These are phyloP conservation scores for Trissolcus japonicus DNA, from an alignment of 2,888 invertebrate genomes.

Conservation along the genomic window DNA sequence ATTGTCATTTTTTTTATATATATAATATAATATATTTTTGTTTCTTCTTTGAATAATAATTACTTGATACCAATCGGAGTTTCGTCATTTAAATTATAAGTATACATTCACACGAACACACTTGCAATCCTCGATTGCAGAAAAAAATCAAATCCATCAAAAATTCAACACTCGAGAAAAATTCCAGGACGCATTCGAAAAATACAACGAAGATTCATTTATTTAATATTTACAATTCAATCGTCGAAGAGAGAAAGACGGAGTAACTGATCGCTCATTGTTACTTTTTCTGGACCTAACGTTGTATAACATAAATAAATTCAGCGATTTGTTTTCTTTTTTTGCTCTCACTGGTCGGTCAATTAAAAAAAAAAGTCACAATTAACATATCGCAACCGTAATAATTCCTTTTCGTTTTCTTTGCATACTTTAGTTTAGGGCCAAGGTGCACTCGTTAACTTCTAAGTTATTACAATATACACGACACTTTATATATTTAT, in stretches of 20 bases:
- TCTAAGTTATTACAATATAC: conserved; percentile 47
- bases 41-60: conserved; percentile 24
- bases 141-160: conserved; percentile 30
- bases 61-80: conserved; percentile 44
- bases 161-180: conserved; percentile 41
- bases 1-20: conserved; percentile 20
- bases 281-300: conserved; percentile 14
- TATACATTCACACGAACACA: conserved; percentile 42
- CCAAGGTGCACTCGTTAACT: conserved; percentile 59
- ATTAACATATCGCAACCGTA: conserved; percentile 14
- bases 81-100: conserved; percentile 43
- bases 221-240: conserved; percentile 43
- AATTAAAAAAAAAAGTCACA: neutral
- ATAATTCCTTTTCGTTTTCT: conserved; percentile 15
- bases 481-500: conserved; percentile 43
- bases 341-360: conserved; percentile 1
- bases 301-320: conserved; percentile 25
- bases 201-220: conserved; percentile 48
- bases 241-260: conserved; percentile 30
- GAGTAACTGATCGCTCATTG: conserved; percentile 11
- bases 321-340: neutral
- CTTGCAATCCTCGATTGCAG: conserved; percentile 11
- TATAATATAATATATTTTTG: conserved; percentile 28
- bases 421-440: conserved; percentile 43
- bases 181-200: conserved; percentile 45